Conservation (phyloP, 1,140 invertebrate genomes). For the Leptinotarsa undecemlineata region DNA sequence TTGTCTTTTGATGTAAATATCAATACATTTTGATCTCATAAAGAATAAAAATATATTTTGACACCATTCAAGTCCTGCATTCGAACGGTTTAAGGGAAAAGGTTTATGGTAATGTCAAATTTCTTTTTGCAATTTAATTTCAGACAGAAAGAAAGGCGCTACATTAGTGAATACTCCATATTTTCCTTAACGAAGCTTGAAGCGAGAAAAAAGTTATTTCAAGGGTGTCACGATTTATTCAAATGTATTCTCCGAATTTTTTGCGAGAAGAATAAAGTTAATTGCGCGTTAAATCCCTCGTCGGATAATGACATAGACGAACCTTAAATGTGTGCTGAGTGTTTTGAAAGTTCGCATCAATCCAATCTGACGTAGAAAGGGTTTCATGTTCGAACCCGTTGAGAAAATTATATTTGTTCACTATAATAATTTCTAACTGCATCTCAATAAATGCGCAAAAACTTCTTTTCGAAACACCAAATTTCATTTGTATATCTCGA, state of each 20-base stretch:
- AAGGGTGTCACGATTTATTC: background rate
- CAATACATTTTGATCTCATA: too few species aligned
- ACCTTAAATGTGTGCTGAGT: background rate
- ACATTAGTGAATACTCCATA: background rate
- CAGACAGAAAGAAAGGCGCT: background rate
- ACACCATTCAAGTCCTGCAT: too few species aligned
- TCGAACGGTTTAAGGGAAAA: background rate
- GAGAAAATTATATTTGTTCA: too few species aligned
- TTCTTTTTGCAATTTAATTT: background rate
- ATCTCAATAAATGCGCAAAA: too few species aligned
- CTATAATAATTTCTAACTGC: too few species aligned
- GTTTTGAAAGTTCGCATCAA: too few species aligned
- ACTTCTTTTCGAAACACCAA: too few species aligned
- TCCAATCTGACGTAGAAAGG: too few species aligned
- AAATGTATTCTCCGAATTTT: constrained; percentile 6
- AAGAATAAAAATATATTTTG: too few species aligned
- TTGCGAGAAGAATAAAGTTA: background rate
- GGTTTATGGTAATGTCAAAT: background rate
- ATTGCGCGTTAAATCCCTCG: background rate
- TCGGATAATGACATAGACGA: background rate
- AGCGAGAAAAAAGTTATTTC: background rate
- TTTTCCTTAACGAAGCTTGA: background rate
- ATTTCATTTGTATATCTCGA: too few species aligned
- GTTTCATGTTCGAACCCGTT: too few species aligned
- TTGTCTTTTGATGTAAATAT: too few species aligned